Percentiles rank a stretch among this genome's conserved stretches.
phyloP scores from a whole-genome alignment of 2,797 vertebrate species.

The Halcyon leucocephala region DNA sequence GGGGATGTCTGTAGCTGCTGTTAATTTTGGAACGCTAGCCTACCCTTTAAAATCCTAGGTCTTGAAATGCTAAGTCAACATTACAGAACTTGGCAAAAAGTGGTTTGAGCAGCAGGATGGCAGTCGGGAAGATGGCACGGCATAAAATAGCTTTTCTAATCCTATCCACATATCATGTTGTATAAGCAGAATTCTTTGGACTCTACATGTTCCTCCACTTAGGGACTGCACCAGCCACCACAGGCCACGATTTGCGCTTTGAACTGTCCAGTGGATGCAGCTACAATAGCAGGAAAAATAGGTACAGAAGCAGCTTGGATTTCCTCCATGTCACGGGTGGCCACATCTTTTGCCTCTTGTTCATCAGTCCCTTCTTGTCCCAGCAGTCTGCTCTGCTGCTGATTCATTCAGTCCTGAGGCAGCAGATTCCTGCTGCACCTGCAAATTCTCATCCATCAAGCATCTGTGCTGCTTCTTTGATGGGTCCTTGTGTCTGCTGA shows the following conservation, averaged over 20 bases:
- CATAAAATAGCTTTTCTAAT: neutral
- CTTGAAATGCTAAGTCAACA: neutral
- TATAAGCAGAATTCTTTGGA: neutral
- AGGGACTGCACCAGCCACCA: neutral
- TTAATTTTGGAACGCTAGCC: neutral
- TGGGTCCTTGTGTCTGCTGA: slow-evolving; percentile 49
- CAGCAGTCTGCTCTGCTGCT: slow-evolving; percentile 42
- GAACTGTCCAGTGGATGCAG: neutral
- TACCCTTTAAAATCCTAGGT: neutral
- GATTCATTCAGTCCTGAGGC: slow-evolving; percentile 5
- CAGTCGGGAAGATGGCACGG: neutral
- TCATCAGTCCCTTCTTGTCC: neutral
- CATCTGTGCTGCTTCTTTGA: slow-evolving; percentile 13
- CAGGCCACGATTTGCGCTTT: neutral
- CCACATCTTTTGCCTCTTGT: neutral
- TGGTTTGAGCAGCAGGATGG: neutral
- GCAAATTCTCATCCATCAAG: slow-evolving; percentile 27
- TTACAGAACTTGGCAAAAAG: neutral
- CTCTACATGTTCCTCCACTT: neutral
- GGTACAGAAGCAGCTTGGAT: neutral
- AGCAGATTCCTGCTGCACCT: slow-evolving; percentile 50
- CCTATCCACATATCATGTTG: neutral
- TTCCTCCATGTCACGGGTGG: neutral
- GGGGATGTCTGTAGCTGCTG: neutral
- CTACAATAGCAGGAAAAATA: neutral